These are phyloP conservation scores for Panurus biarmicus DNA, from an alignment of 2,113 vertebrate genomes.

Conservation along the genomic window DNA sequence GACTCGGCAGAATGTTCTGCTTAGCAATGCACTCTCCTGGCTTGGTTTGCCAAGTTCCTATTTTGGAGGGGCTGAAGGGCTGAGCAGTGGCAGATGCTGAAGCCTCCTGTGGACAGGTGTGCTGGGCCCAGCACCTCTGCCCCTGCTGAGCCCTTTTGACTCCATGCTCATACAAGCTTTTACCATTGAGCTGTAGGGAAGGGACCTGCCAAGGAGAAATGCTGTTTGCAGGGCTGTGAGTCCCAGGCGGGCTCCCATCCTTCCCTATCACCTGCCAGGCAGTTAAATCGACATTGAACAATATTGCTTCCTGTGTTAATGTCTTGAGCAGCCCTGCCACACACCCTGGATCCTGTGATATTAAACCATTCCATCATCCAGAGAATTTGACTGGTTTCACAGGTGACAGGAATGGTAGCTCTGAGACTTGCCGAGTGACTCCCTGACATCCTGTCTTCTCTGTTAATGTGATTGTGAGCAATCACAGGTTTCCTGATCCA, in stretches of 20 bases:
- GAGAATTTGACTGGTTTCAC: background rate
- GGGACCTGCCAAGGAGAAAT: background rate
- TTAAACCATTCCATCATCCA: slow-evolving; percentile 18
- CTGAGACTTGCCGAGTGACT: background rate
- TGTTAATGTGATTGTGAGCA: background rate
- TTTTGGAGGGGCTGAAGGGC: slow-evolving; percentile 35
- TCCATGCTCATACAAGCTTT: background rate
- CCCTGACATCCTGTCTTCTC: background rate
- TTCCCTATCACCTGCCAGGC: background rate
- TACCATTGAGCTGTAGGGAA: background rate
- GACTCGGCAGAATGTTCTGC: slow-evolving; percentile 57
- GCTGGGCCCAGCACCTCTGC: background rate
- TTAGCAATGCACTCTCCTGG: slow-evolving; percentile 39
- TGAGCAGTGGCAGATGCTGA: slow-evolving; percentile 29
- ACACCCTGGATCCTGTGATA: background rate
- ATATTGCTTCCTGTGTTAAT: background rate
- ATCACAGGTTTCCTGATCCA: background rate
- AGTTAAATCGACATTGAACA: background rate
- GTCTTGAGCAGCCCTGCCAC: background rate
- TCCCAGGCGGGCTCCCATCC: background rate
- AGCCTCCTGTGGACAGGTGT: slow-evolving; percentile 18
- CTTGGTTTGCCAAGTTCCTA: slow-evolving; percentile 41
- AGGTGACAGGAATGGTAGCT: background rate
- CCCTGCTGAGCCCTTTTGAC: background rate
- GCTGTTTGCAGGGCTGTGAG: background rate